Evolutionary conservation across 2,113 vertebrate species (phyloP).

Genomic region (Pionites leucogaster): DNA sequence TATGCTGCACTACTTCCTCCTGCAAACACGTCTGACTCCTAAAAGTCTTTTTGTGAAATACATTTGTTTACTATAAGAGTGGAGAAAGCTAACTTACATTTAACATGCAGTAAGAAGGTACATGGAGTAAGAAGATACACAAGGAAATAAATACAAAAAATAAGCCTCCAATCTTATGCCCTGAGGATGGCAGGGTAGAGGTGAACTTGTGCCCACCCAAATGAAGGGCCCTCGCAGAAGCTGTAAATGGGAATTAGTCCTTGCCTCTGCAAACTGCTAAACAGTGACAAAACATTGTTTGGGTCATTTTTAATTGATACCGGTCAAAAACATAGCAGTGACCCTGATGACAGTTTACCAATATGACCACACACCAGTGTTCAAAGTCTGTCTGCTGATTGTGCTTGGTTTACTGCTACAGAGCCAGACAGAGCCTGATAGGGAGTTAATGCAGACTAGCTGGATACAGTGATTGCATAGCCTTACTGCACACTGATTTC

Average conservation of each 20-base stretch:
- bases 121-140: background rate
- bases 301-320: background rate
- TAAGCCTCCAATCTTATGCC: background rate
- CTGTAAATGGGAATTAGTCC: background rate
- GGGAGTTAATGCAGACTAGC: background rate
- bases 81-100: background rate
- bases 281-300: background rate
- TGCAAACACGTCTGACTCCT: accelerated
- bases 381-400: background rate
- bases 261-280: background rate
- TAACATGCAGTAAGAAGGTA: background rate
- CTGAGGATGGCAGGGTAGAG: background rate
- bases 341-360: background rate
- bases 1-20: background rate
- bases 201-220: background rate
- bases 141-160: background rate
- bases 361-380: background rate
- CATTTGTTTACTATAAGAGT: background rate
- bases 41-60: background rate
- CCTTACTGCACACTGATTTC: background rate
- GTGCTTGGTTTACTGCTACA: background rate
- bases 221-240: background rate
- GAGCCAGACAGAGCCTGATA: background rate
- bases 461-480: background rate
- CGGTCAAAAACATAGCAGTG: background rate